Conservation (phyloP, 2,888 invertebrate genomes). For the Pandemis corylana region DNA sequence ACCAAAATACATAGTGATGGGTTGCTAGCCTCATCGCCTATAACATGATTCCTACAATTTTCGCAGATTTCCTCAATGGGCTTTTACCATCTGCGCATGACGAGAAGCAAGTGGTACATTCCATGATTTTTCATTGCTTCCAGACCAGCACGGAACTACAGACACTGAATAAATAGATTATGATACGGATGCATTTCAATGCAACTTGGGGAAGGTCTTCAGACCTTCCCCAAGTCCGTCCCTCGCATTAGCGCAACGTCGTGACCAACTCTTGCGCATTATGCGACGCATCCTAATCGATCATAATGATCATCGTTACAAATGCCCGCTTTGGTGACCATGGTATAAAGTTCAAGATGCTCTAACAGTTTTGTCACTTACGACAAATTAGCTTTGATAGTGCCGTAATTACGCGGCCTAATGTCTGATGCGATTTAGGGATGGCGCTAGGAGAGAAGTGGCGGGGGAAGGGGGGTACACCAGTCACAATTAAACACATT, state of each 20-base stretch:
- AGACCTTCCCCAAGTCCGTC: constrained; percentile 34
- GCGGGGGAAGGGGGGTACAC: neutral
- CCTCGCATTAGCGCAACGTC: constrained; percentile 45
- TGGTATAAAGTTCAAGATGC: neutral
- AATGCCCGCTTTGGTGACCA: neutral
- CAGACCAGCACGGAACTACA: too few relatives aligned
- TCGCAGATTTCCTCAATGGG: too few relatives aligned
- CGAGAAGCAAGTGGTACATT: too few relatives aligned
- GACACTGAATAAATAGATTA: neutral
- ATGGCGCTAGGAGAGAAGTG: constrained; percentile 8
- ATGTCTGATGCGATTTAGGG: constrained; percentile 37
- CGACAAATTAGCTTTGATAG: neutral
- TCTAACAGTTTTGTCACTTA: neutral
- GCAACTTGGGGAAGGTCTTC: too few relatives aligned
- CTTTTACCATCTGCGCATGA: too few relatives aligned
- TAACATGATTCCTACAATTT: too few relatives aligned
- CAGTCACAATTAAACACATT: neutral
- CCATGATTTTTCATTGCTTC: too few relatives aligned
- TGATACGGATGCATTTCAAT: neutral
- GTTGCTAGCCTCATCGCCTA: too few relatives aligned
- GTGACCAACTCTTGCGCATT: constrained; percentile 47
- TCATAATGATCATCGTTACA: constrained; percentile 3
- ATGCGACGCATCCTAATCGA: constrained; percentile 45
- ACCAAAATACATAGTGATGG: too few relatives aligned
- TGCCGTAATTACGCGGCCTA: constrained; percentile 26